Percentiles rank a stretch among this genome's conserved stretches.
Evolutionary conservation across 2,888 invertebrate species (phyloP).

Genomic region (Ptychoptera albimana): DNA sequence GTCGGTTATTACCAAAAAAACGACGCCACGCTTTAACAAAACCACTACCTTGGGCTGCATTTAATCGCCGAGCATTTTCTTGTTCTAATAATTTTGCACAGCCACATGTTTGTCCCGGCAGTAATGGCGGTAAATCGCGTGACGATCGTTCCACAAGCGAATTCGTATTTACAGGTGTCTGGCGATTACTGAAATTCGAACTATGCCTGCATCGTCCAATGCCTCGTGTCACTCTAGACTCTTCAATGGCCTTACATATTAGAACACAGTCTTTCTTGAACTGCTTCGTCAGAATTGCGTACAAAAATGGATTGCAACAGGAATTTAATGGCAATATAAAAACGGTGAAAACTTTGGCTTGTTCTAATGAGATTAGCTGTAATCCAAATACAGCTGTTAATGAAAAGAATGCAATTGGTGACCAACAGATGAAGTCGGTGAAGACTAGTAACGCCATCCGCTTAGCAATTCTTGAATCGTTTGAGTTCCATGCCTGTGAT

Average conservation of each 20-base stretch:
- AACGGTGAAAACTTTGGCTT: slow-evolving; percentile 91
- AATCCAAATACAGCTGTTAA: slow-evolving; percentile 85
- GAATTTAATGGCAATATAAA: slow-evolving; percentile 92
- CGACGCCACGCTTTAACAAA: slow-evolving; percentile 30
- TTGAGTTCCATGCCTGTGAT: slow-evolving; percentile 93
- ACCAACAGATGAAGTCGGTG: slow-evolving; percentile 96
- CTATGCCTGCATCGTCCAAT: slow-evolving; percentile 75
- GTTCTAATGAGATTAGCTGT: slow-evolving; percentile 80
- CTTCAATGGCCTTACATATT: slow-evolving; percentile 91
- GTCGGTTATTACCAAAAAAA: slow-evolving; percentile 21
- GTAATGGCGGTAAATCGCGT: slow-evolving; percentile 45
- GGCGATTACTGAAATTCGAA: slow-evolving; percentile 74
- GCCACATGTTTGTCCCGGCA: slow-evolving; percentile 28
- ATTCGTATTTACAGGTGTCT: slow-evolving; percentile 76
- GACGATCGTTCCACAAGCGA: slow-evolving; percentile 67
- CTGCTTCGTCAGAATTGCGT: slow-evolving; percentile 94
- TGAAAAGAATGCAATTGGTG: slow-evolving; percentile 91
- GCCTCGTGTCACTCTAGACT: slow-evolving; percentile 74
- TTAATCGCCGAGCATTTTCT: slow-evolving; percentile 17
- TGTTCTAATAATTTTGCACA: slow-evolving; percentile 32
- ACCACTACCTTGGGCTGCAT: slow-evolving; percentile 10
- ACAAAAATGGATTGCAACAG: slow-evolving; percentile 95
- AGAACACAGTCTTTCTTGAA: slow-evolving; percentile 95
- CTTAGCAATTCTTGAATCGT: slow-evolving; percentile 90
- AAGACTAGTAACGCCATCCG: slow-evolving; percentile 93